Base-by-base conservation (phyloP, 2,113 vertebrate genomes). In the Pipra filicauda region DNA sequence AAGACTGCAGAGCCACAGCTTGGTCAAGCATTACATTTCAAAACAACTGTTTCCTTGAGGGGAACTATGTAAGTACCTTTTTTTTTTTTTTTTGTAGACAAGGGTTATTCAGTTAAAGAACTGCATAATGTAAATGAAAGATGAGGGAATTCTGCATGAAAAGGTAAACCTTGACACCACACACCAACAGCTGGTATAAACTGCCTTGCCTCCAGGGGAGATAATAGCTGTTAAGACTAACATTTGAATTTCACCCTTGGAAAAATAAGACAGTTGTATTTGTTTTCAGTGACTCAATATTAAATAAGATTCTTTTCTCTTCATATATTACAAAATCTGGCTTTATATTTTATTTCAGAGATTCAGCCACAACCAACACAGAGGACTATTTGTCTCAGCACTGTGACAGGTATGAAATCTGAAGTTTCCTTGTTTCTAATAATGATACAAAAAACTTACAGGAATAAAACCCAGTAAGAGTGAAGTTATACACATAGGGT, bases 61-160 rank as follows among this genome's bases (percentile, higher is more conserved):
- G 19, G 20, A 57, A 44, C 10, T 12, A 3, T 5, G n/a, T 1
- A 58, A 41, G 5, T 1, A 61, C 7, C 11, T 12, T 26, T 7
- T 11, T 54, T 33, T 26, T 49, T 2, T 44, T 46, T 16, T 37
- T 31, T 51, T 19, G 54, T 9, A 33, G 20, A 67, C 15, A 44
- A 57, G 14, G 4, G 39, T 73, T 84, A 41, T 61, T 62, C n/a
- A 33, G 17, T 18, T 49, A 41, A 79, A 86, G 59, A 76, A n/a
- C 5, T 66, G 28, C 31, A 30, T 4, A n/a, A 39, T 2, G 11
- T 5, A 48, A 96, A 41, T 24, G 79, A 71, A 28, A 74, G 15
- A 22, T 17, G 24, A 70, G 37, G 49, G 49, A 57, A 58, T 72
- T 80, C 12, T 69, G 15, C 46, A 37, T 6, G 9, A 75, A 66